A percentile compares a stretch with the other conserved stretches of the same genome.
These are phyloP conservation scores for Celastrina argiolus DNA, from an alignment of 2,888 invertebrate species.

Conservation along the genomic window DNA sequence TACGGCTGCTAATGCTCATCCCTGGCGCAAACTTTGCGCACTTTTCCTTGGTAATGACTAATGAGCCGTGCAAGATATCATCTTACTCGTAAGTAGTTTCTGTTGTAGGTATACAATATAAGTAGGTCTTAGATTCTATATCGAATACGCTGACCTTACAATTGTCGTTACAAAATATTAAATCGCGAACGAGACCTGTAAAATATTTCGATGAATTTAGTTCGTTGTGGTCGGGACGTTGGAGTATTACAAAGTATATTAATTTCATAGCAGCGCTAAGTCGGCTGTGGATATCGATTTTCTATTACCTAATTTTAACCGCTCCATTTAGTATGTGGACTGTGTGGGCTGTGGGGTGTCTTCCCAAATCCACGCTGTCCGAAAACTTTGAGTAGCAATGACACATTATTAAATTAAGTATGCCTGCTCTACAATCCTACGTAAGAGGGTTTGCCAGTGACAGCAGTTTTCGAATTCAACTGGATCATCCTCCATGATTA, in stretches of 20 bases:
- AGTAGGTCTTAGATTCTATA: too few relatives aligned
- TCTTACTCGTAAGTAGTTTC: neutral
- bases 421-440: neutral
- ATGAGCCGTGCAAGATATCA: neutral
- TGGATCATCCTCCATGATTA: neutral
- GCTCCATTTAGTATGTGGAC: slow-evolving; percentile 11
- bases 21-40: slow-evolving; percentile 1
- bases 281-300: slow-evolving; percentile 4
- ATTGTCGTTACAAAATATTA: neutral
- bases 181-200: too few relatives aligned
- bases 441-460: neutral
- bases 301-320: slow-evolving; percentile 12
- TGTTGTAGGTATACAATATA: neutral
- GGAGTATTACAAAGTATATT: neutral
- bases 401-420: neutral
- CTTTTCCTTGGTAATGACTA: neutral
- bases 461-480: neutral
- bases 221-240: neutral
- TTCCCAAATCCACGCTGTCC: slow-evolving; percentile 24
- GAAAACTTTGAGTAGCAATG: neutral
- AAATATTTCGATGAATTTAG: neutral
- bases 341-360: neutral
- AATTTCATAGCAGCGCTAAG: neutral
- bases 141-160: neutral
- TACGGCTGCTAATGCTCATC: slow-evolving; percentile 4